Percentiles rank a stretch among this genome's conserved stretches.
Conservation (phyloP, 2,113 vertebrate genomes). For the Phalacrocorax pelagicus region DNA sequence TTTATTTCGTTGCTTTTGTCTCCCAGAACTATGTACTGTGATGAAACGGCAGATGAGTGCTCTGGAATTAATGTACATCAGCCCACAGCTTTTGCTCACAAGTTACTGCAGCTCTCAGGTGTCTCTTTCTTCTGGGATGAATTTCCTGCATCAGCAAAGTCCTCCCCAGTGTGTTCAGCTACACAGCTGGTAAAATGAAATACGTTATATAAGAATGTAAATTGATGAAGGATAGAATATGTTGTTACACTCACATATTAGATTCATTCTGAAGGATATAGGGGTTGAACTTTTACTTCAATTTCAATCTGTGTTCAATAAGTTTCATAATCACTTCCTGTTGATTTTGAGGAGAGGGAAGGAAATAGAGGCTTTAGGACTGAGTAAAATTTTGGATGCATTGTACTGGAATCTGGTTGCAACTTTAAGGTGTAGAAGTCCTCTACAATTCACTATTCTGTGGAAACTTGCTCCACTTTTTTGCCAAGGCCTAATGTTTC, state of each 20-base stretch:
- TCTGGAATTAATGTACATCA: conserved; percentile 92
- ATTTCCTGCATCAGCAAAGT: conserved; percentile 88
- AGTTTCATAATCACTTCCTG: background rate
- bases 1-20: conserved; percentile 29
- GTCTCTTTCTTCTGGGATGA: conserved; percentile 94
- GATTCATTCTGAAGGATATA: background rate
- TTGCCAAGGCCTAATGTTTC: background rate
- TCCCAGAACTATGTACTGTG: conserved; percentile 89
- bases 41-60: conserved; percentile 90
- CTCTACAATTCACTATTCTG: background rate
- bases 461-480: background rate
- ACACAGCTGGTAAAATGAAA: conserved; percentile 81
- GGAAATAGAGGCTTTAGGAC: background rate
- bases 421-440: background rate
- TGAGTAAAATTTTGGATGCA: background rate
- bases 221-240: background rate
- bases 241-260: background rate
- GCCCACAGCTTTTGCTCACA: conserved; percentile 93
- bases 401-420: background rate
- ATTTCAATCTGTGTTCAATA: background rate
- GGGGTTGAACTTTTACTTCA: background rate
- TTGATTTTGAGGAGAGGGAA: background rate
- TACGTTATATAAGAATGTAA: background rate
- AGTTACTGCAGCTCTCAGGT: conserved; percentile 89
- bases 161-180: conserved; percentile 86